A percentile compares a stretch with the other conserved stretches of the same genome.
Evolutionary conservation across 2,797 vertebrate species (phyloP).

Genomic region (Pseudotriccus pelzelni): DNA sequence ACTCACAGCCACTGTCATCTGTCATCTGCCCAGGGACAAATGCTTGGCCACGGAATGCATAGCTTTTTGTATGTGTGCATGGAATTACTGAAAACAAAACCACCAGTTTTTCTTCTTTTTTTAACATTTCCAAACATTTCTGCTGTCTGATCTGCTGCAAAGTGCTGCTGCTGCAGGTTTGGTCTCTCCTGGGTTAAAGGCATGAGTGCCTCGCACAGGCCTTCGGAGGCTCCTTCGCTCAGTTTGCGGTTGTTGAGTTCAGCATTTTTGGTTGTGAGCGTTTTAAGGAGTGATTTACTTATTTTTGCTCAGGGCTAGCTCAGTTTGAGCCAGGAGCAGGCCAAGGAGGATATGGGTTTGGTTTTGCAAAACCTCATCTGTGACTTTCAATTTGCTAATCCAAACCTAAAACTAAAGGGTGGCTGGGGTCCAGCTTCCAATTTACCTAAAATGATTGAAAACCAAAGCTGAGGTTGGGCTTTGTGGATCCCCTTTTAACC

Average conservation of each 20-base stretch:
- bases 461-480: neutral
- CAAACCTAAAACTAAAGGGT: slow-evolving; percentile 11
- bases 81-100: too few relatives aligned
- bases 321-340: neutral
- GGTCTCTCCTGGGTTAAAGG: neutral
- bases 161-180: neutral
- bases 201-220: neutral
- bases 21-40: too few relatives aligned
- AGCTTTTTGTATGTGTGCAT: too few relatives aligned
- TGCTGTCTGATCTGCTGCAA: neutral
- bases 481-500: neutral
- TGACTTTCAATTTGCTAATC: slow-evolving; percentile 22
- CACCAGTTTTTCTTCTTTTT: too few relatives aligned
- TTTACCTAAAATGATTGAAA: neutral
- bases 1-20: too few relatives aligned
- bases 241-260: slow-evolving; percentile 30
- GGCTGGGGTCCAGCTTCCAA: neutral
- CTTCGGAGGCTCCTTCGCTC: neutral
- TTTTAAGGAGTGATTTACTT: slow-evolving; percentile 12
- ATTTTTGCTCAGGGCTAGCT: slow-evolving; percentile 14
- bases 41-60: too few relatives aligned
- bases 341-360: slow-evolving; percentile 25
- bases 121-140: too few relatives aligned
- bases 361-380: slow-evolving; percentile 39
- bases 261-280: slow-evolving; percentile 18